Base-by-base conservation (phyloP, 2,113 vertebrate genomes). In the Tor tambroides region DNA sequence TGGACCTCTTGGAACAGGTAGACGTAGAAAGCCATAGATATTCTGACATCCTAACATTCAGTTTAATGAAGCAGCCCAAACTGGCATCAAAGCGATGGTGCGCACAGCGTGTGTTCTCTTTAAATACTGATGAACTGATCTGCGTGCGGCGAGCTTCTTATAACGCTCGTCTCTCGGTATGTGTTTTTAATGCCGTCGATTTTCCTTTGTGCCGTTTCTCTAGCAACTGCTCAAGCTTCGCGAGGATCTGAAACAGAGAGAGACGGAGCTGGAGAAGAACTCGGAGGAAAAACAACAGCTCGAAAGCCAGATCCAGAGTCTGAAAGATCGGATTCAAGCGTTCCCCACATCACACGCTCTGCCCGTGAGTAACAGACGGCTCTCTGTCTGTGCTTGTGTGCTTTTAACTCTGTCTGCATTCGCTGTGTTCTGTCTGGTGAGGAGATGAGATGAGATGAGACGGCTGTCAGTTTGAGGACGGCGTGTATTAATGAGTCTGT, bases 221-320 rank as follows among this genome's bases (percentile, higher is more conserved):
- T 91, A 99, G 98, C 97, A 98, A 94, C 95, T 99, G 80, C 91
- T 98, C 87, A 97, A 97, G 93, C 95, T 98, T 88, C 96, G 97
- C 87, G 97, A 98, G 5, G 97, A 99, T 63, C 95, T 96, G 90
- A 97, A 98, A 86, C 96, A 95, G 91, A 95, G 95, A 89, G 97
- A 98, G 88, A 91, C 91, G 2, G 97, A 99, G 90, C 92, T 99
- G 84, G 96, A 98, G 91, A 97, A 96, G 93, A 94, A 95, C 89
- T 91, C 92, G 78, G 96, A 98, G 85, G 97, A 98, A 74, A 98
- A 98, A 89, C 91, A 95, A n/a, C 96, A 97, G 91, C 92, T 97
- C 89, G 96, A 97, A 89, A 92, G 89, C 1, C 95, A 97, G 85
- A 93, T 99, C 56, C 96, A 96, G 92, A 97, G 89, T 72, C 94